Evolutionary conservation across 1,140 invertebrate species (phyloP), one percentile per base, ranked within the genome.

Genomic region (Drosophila athabasca): DNA sequence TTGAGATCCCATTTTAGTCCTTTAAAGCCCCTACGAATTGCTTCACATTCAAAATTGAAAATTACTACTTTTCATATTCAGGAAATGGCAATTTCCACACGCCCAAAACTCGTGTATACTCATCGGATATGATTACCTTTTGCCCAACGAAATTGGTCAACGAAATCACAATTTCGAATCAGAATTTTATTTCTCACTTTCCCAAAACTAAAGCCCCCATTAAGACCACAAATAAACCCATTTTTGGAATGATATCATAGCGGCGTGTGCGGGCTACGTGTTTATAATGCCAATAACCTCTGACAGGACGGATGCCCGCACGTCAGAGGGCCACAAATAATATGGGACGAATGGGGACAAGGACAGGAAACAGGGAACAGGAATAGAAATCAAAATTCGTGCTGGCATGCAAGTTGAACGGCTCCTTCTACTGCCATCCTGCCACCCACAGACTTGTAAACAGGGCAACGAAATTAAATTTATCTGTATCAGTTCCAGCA

Each of bases 401-500:
- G 83, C 57, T 83, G 83, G 83, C 83, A 88, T 89, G 58, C 83
- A 79, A 64, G 75, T 88, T 88, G 66, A 61, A 72, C 66, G 79
- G 53, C 41, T 59, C 15, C 54, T 41, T 31, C 48, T 45, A 17
- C 51, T n/a, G 17, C 61, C 35, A 39, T 39, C 35, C 24, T 26
- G 24, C 24, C 24, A 26, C 5, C 24, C 24, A 5, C 35, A 39
- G 44, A 58, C 43, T 51, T 75, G 53, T 48, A 57, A 70, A 48
- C 66, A 66, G 76, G 48, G 51, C 67, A 66, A 71, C 52, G 49
- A 88, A 89, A 90, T 90, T 83, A 72, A 85, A 90, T 90, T 90
- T 90, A 90, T 90, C 82, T 87, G 81, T 87, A 90, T 90, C 88
- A 90, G 87, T 87, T 87, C 66, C 82, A 62, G 48, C 49, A 64